Conservation (phyloP, 2,113 vertebrate genomes). For the Dicaeum eximium region DNA sequence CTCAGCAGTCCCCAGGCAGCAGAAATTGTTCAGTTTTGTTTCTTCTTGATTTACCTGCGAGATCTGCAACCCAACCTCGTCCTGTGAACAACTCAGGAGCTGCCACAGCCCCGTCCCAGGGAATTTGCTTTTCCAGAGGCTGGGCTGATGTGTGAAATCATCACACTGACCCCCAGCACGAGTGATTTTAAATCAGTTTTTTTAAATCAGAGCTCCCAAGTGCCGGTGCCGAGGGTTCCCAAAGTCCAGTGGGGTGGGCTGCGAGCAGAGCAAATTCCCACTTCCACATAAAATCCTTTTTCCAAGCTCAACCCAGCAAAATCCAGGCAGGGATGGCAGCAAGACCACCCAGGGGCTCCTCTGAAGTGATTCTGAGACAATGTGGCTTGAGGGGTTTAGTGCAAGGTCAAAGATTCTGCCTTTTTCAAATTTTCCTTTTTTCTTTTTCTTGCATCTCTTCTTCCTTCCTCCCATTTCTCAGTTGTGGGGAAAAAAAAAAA, state of each 20-base stretch:
- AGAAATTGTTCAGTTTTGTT: background rate
- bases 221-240: fast-evolving
- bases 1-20: background rate
- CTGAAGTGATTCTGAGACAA: background rate
- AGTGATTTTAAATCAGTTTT: background rate
- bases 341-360: background rate
- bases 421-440: background rate
- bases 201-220: background rate
- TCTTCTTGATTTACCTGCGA: background rate
- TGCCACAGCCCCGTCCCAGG: background rate
- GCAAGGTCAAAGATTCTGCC: background rate
- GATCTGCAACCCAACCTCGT: background rate
- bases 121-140: background rate
- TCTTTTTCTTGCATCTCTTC: background rate
- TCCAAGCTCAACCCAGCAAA: background rate
- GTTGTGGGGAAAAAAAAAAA: background rate
- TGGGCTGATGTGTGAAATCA: background rate
- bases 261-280: background rate
- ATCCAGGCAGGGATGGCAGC: background rate
- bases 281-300: background rate
- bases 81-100: background rate
- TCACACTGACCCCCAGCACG: background rate
- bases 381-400: background rate
- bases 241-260: background rate
- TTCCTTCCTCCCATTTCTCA: background rate